Conservation (phyloP, 2,797 vertebrate genomes). For the Labroides dimidiatus region DNA sequence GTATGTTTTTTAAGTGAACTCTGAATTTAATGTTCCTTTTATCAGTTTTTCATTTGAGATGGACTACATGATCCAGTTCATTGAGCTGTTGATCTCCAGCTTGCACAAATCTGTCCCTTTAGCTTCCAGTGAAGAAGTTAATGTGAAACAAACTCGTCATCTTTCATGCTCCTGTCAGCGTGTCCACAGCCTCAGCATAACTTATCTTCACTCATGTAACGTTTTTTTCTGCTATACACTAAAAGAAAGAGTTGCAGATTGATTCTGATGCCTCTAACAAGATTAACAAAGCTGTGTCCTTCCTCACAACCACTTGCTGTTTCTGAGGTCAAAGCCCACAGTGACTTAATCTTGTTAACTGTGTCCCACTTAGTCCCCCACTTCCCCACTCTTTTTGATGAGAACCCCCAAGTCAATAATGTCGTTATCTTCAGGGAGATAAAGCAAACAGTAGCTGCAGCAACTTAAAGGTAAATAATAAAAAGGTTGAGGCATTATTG, state of each 20-base stretch:
- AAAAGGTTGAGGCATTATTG: too few relatives aligned
- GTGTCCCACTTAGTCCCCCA: conserved; percentile 10
- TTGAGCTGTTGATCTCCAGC: neutral
- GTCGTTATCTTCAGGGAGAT: conserved; percentile 19
- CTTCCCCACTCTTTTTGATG: neutral
- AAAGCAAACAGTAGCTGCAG: conserved; percentile 10
- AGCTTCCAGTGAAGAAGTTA: neutral
- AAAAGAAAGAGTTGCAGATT: neutral
- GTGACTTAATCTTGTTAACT: conserved; percentile 51
- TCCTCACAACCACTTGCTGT: conserved; percentile 5
- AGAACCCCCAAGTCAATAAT: neutral
- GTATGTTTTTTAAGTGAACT: too few relatives aligned
- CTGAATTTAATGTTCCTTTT: too few relatives aligned
- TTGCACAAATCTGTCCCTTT: neutral
- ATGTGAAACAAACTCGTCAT: neutral
- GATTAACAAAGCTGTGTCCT: conserved; percentile 19
- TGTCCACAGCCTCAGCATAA: neutral
- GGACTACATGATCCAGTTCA: neutral
- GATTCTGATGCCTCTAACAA: conserved; percentile 8
- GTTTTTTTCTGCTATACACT: conserved; percentile 1
- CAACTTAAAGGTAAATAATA: too few relatives aligned
- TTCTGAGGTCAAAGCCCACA: conserved; percentile 39
- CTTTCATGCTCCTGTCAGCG: neutral
- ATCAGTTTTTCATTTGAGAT: neutral
- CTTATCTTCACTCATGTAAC: neutral